phyloP scores from a whole-genome alignment of 2,888 invertebrate genomes.

The Pandemis corylana region DNA sequence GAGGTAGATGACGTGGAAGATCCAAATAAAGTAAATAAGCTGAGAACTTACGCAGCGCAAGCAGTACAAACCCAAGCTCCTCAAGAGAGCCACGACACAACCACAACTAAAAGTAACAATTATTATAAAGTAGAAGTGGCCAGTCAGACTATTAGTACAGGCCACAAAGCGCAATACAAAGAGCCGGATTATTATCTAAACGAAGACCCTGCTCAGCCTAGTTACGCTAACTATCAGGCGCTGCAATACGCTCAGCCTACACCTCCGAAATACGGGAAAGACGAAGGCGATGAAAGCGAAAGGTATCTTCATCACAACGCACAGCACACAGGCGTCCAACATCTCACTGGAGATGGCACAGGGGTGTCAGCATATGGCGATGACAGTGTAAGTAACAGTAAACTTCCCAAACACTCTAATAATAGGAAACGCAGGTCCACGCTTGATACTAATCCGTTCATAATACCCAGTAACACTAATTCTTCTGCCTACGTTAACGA shows the following conservation, averaged over 20 bases:
- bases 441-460: slow-evolving; percentile 64
- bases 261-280: slow-evolving; percentile 42
- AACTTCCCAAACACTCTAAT: slow-evolving; percentile 19
- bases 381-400: slow-evolving; percentile 72
- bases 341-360: slow-evolving; percentile 71
- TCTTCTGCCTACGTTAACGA: slow-evolving; percentile 43
- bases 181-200: slow-evolving; percentile 49
- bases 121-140: slow-evolving; percentile 70
- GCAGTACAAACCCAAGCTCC: slow-evolving; percentile 49
- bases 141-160: slow-evolving; percentile 58
- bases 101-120: slow-evolving; percentile 61
- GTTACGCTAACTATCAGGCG: slow-evolving; percentile 49
- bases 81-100: slow-evolving; percentile 52
- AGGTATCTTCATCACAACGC: slow-evolving; percentile 67
- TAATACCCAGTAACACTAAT: slow-evolving; percentile 53
- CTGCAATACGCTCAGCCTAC: slow-evolving; percentile 58
- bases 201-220: slow-evolving; percentile 51
- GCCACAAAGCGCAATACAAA: slow-evolving; percentile 50
- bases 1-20: slow-evolving; percentile 74
- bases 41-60: slow-evolving; percentile 50
- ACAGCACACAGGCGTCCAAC: slow-evolving; percentile 67
- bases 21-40: slow-evolving; percentile 55
- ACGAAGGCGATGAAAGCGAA: slow-evolving; percentile 55
- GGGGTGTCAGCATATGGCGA: slow-evolving; percentile 73
- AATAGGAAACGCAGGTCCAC: slow-evolving; percentile 54